A percentile compares a stretch with the other conserved stretches of the same genome.
These are phyloP conservation scores for Elysia crispata DNA, from an alignment of 2,888 invertebrate genomes.

Conservation along the genomic window DNA sequence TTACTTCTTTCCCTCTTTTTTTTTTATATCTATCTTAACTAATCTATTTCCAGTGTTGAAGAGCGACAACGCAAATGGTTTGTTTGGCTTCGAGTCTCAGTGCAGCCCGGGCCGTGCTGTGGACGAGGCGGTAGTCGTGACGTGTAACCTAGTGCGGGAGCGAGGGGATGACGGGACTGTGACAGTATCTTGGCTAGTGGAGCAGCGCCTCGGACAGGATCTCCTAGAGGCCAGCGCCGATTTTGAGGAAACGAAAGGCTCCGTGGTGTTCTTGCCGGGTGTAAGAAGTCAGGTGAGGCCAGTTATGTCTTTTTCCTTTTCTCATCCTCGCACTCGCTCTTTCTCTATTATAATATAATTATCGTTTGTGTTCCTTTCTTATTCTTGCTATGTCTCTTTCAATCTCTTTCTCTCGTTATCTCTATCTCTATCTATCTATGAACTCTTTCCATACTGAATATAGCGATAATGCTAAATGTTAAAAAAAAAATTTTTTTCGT, in stretches of 20 bases:
- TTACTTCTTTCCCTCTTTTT: too few relatives aligned
- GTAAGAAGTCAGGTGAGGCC: slow-evolving; percentile 61
- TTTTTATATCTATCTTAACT: too few relatives aligned
- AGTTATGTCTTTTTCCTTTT: not conserved
- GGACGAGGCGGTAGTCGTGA: slow-evolving; percentile 58
- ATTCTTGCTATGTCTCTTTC: not conserved
- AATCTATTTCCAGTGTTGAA: slow-evolving; percentile 68
- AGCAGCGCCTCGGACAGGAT: slow-evolving; percentile 53
- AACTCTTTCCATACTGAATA: too few relatives aligned
- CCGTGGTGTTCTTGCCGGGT: slow-evolving; percentile 69
- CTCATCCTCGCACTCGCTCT: too few relatives aligned
- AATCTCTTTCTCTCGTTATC: not conserved
- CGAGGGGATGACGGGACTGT: slow-evolving; percentile 72
- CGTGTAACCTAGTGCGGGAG: slow-evolving; percentile 66
- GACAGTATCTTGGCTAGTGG: slow-evolving; percentile 68
- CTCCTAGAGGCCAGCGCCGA: slow-evolving; percentile 58
- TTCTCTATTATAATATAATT: too few relatives aligned
- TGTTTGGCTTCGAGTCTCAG: slow-evolving; percentile 70
- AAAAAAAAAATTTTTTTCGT: too few relatives aligned
- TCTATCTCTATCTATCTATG: not conserved
- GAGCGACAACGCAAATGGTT: slow-evolving; percentile 76
- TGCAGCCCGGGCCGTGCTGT: slow-evolving; percentile 62
- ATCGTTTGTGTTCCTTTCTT: too few relatives aligned
- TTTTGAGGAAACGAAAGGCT: slow-evolving; percentile 68
- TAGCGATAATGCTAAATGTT: too few relatives aligned